A percentile compares a stretch with the other conserved stretches of the same genome.
Evolutionary conservation across 2,113 vertebrate species (phyloP).

Genomic region (Dissostichus mawsoni): DNA sequence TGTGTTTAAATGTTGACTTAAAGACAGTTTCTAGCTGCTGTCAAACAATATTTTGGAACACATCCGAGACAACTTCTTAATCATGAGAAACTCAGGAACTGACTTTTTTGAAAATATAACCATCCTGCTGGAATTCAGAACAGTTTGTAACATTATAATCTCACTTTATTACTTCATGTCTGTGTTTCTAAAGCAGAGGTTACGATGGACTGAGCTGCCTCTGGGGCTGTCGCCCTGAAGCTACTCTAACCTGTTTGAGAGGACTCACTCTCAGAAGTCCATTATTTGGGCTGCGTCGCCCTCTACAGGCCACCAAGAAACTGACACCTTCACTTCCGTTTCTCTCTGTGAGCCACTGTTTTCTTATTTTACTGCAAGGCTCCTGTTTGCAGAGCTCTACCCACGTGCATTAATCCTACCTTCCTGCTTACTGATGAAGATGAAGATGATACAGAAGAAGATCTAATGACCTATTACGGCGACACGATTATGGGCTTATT

Average conservation of each 20-base stretch:
- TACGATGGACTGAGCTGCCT: constrained; percentile 61
- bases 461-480: constrained; percentile 10
- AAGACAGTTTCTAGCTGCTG: not conserved
- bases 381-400: constrained; percentile 32
- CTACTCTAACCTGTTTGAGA: constrained; percentile 12
- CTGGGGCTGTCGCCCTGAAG: constrained; percentile 22
- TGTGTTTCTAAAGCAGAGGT: constrained; percentile 55
- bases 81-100: not conserved
- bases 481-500: constrained; percentile 17
- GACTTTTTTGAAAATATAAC: not conserved
- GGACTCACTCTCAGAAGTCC: constrained; percentile 22
- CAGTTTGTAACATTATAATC: not conserved
- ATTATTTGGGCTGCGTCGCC: constrained; percentile 65
- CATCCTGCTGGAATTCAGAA: not conserved
- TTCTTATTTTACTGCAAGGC: constrained; percentile 27
- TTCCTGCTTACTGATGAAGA: constrained; percentile 28
- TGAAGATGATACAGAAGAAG: constrained; percentile 11
- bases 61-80: not conserved
- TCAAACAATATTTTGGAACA: not conserved
- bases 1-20: not conserved
- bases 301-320: constrained; percentile 68
- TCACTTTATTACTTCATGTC: not conserved
- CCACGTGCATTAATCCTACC: constrained; percentile 47
- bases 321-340: constrained; percentile 49
- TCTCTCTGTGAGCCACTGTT: constrained; percentile 8